A percentile compares a stretch with the other conserved stretches of the same genome.
phyloP scores from a whole-genome alignment of 2,888 invertebrate species.

The Noctuana brunneofusca region DNA sequence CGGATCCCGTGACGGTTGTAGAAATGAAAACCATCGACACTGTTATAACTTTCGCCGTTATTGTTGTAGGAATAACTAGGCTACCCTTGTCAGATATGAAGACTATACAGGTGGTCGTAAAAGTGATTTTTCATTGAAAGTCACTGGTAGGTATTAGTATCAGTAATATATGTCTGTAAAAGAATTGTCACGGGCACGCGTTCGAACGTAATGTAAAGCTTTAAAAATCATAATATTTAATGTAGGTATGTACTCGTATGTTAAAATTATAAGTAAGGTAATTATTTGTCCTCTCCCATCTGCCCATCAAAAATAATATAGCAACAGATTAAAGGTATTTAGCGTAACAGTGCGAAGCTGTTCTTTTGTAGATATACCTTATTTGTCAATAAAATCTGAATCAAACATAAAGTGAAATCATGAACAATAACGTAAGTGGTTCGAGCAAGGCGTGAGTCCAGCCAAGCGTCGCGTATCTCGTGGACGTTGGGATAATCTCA shows the following conservation, averaged over 20 bases:
- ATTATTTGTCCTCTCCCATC: too few relatives aligned
- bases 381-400: neutral
- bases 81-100: neutral
- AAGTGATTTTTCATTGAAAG: conserved; percentile 3
- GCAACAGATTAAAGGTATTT: too few relatives aligned
- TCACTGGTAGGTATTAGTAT: neutral
- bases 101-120: neutral
- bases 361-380: too few relatives aligned
- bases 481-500: conserved; percentile 66
- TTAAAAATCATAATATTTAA: too few relatives aligned
- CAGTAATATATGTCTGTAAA: too few relatives aligned
- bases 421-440: conserved; percentile 18
- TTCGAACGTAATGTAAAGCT: neutral
- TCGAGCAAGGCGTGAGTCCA: conserved; percentile 36
- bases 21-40: conserved; percentile 9
- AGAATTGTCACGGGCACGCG: too few relatives aligned
- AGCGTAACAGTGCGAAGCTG: too few relatives aligned
- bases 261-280: too few relatives aligned
- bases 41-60: conserved; percentile 12
- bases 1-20: neutral
- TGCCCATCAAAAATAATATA: too few relatives aligned
- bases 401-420: conserved; percentile 22
- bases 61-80: conserved; percentile 9
- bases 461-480: conserved; percentile 34
- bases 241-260: too few relatives aligned